Conservation (phyloP, 1,140 invertebrate genomes). For the Microplitis demolitor region DNA sequence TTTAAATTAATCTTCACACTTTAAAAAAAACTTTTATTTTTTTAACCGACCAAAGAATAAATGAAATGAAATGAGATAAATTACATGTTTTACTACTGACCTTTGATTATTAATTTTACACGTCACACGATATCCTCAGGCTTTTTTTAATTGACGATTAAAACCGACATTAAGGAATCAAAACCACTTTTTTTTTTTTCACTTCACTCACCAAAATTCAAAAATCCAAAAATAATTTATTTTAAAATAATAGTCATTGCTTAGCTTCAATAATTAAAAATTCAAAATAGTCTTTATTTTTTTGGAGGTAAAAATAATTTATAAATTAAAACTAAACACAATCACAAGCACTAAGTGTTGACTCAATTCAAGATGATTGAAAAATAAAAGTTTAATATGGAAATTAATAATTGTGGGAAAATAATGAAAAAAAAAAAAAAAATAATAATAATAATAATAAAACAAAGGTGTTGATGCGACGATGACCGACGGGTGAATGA, state of each 20-base stretch:
- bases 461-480: conserved; percentile 36
- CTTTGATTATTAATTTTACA: background rate
- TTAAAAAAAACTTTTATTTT: background rate
- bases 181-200: too few species aligned
- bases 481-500: conserved; percentile 56
- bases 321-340: background rate
- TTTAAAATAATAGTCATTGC: too few species aligned
- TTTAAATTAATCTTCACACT: conserved; percentile 22
- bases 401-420: background rate
- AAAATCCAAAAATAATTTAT: too few species aligned
- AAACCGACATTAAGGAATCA: too few species aligned
- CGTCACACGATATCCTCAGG: background rate
- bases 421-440: background rate
- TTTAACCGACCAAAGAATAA: background rate
- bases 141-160: background rate
- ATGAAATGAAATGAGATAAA: conserved; percentile 1
- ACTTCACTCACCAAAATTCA: too few species aligned
- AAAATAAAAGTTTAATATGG: background rate
- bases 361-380: background rate
- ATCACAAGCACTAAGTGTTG: background rate
- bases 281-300: too few species aligned
- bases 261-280: too few species aligned
- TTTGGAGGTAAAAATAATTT: too few species aligned
- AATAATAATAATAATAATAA: background rate
- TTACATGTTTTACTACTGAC: background rate